These are phyloP conservation scores for Podotricha telesiphe DNA, from an alignment of 2,888 invertebrate genomes.

Conservation along the genomic window DNA sequence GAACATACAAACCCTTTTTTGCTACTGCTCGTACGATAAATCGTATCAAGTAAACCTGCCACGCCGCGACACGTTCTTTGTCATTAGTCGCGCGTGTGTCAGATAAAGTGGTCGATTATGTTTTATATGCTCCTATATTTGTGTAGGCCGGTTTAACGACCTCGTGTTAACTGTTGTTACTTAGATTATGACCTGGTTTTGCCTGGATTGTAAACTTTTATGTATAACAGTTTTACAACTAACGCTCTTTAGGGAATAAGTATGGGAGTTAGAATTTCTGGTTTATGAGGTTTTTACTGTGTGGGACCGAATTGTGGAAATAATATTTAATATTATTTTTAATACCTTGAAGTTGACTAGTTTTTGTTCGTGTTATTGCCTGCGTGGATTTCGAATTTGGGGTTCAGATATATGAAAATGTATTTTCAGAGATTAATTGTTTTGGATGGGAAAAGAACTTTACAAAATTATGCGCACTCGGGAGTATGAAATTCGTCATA, in stretches of 20 bases:
- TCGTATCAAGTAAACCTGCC: constrained; percentile 35
- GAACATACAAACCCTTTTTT: too few species aligned
- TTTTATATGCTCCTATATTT: constrained; percentile 33
- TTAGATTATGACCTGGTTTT: constrained; percentile 21
- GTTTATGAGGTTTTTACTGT: neutral
- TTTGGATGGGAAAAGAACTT: too few species aligned
- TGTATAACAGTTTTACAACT: neutral
- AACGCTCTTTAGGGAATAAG: constrained; percentile 3
- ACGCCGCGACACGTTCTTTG: constrained; percentile 58
- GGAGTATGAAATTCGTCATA: too few species aligned
- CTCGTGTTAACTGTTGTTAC: constrained; percentile 28
- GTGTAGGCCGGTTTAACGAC: constrained; percentile 39
- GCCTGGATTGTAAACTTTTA: constrained; percentile 2
- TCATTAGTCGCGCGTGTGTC: constrained; percentile 57
- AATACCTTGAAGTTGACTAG: too few species aligned
- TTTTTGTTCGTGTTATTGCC: neutral
- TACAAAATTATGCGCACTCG: too few species aligned
- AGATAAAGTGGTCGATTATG: constrained; percentile 43
- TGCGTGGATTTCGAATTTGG: neutral
- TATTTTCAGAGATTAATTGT: too few species aligned
- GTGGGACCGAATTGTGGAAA: too few species aligned
- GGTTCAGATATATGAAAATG: too few species aligned
- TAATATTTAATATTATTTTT: too few species aligned
- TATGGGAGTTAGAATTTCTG: neutral
- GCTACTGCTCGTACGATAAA: neutral